These are phyloP conservation scores for Barnardius zonarius DNA, from an alignment of 2,113 vertebrate species.

Conservation along the genomic window DNA sequence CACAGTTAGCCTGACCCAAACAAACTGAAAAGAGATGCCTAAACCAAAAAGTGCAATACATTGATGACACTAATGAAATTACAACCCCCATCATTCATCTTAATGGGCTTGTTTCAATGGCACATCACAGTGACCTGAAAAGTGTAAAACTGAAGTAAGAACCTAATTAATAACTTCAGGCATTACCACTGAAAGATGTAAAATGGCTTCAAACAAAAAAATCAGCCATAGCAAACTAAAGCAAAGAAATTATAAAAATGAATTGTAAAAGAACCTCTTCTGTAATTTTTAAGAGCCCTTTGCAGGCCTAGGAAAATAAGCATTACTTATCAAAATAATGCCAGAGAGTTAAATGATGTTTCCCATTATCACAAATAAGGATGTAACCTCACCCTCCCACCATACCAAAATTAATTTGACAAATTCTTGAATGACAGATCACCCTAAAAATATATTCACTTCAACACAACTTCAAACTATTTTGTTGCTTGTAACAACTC, in stretches of 20 bases:
- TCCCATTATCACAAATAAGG: not conserved
- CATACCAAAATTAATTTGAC: not conserved
- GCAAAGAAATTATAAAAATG: not conserved
- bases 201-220: constrained; percentile 26
- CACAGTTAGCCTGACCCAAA: constrained; percentile 19
- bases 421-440: constrained; percentile 27
- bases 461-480: not conserved
- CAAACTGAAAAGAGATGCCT: constrained; percentile 43
- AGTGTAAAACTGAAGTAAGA: constrained; percentile 27
- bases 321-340: constrained; percentile 14
- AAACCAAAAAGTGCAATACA: constrained; percentile 53
- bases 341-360: not conserved
- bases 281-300: constrained; percentile 3
- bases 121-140: constrained; percentile 55
- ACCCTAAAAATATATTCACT: not conserved
- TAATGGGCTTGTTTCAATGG: constrained; percentile 63
- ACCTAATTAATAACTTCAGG: constrained; percentile 62
- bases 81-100: constrained; percentile 69
- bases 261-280: constrained; percentile 8
- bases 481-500: not conserved
- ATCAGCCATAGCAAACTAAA: constrained; percentile 17
- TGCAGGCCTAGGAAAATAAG: not conserved
- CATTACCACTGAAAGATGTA: constrained; percentile 23
- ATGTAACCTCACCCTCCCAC: not conserved
- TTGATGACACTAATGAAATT: constrained; percentile 75